Evolutionary conservation across 2,797 vertebrate genomes (phyloP).

Genomic region (Bradypodion pumilum): DNA sequence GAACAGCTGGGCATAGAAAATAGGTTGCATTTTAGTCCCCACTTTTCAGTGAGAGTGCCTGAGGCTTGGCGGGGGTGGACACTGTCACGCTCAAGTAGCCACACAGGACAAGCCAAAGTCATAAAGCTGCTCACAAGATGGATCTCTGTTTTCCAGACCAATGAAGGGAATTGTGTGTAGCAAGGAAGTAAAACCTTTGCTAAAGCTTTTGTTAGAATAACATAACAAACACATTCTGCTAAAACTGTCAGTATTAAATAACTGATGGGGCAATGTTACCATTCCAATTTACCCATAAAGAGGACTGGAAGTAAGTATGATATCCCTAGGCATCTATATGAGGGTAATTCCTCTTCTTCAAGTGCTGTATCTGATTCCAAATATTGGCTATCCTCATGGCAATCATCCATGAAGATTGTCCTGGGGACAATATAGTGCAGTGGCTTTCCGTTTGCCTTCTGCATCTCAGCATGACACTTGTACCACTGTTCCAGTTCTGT

Average conservation of each 20-base stretch:
- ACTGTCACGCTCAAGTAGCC: not conserved
- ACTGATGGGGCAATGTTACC: conserved; percentile 46
- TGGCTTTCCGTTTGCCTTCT: too few species aligned
- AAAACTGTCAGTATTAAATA: conserved; percentile 31
- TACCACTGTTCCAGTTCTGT: too few species aligned
- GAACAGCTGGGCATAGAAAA: conserved; percentile 47
- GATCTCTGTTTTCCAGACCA: conserved; percentile 40
- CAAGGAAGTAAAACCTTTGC: conserved; percentile 22
- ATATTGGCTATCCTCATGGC: too few species aligned
- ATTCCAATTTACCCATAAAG: not conserved
- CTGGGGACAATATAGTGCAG: too few species aligned
- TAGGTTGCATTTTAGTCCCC: conserved; percentile 31
- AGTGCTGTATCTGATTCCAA: too few species aligned
- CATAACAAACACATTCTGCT: not conserved
- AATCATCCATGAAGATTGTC: too few species aligned
- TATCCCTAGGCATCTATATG: not conserved
- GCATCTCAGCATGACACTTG: too few species aligned
- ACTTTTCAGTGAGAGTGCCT: conserved; percentile 40
- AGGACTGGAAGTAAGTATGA: not conserved
- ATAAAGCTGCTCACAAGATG: conserved; percentile 22
- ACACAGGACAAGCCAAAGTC: conserved; percentile 25
- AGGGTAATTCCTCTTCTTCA: too few species aligned
- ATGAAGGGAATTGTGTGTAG: conserved; percentile 34
- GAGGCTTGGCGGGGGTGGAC: not conserved
- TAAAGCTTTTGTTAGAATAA: conserved; percentile 30